Evolutionary conservation across 2,888 invertebrate species (phyloP), one percentile per base, ranked within the genome.

Genomic region (Phengaris arion): DNA sequence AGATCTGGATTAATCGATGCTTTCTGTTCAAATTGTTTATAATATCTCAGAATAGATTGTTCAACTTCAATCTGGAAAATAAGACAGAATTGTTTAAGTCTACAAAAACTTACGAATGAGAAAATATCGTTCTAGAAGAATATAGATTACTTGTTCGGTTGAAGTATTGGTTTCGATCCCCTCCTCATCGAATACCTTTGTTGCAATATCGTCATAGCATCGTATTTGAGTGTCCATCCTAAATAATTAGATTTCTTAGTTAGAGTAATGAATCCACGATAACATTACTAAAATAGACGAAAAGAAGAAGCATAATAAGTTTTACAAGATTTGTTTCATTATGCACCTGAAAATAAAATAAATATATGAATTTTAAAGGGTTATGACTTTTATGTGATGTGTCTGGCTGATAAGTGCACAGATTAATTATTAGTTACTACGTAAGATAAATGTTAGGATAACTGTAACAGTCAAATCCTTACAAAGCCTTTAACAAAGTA

Each of bases 121-220:
- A 64, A 64, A 64, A 64, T 64, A 45, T 45, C 35, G 6, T 10
- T 45, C 35, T 64, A 35, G 64, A 64, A 12, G 22, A 64, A 64
- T 35, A 45, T 10, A 6, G 6, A 12, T 64, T 85, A 93, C 93
- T 89, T 93, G 93, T 69, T 93, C 93, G 77, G 87, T 85, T 68
- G 90, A 88, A 68, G 92, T 86, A 80, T 88, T 88, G 1, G 91
- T 91, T 22, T 84, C 87, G 74, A 94, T 83, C 78, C 94, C 94
- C 86, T 96, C 96, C 81, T 95, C 94, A 82, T 96, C 91, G 83
- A 94, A 95, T 79, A 87, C 89, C 81, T 94, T 91, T 59, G 83
- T 78, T 68, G 81, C 81, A 78, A 93, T 88, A 76, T 91, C 91
- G 75, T 83, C 84, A 80, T 85, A 89, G 79, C 86, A 89, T 79